These are phyloP conservation scores for Scophthalmus maximus DNA, from an alignment of 2,113 vertebrate species.

Conservation along the genomic window DNA sequence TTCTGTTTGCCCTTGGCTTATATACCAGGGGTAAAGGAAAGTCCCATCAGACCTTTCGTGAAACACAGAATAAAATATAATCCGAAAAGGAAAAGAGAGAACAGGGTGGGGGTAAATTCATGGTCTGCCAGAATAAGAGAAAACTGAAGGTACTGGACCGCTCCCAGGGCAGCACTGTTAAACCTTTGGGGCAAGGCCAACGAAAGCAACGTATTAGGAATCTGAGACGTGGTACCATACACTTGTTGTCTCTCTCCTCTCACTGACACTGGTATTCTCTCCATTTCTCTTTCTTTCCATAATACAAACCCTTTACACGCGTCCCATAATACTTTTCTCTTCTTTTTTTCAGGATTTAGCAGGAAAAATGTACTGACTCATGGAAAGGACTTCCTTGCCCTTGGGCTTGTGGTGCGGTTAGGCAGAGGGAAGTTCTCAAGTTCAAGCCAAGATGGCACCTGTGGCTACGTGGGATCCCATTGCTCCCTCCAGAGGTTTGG, in stretches of 20 bases:
- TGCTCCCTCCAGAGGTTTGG: slow-evolving; percentile 51
- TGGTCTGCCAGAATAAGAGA: slow-evolving; percentile 84
- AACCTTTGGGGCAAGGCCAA: slow-evolving; percentile 86
- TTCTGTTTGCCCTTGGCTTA: slow-evolving; percentile 93
- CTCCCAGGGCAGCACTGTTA: slow-evolving; percentile 84
- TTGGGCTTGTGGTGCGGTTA: slow-evolving; percentile 59
- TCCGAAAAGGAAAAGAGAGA: slow-evolving; percentile 80
- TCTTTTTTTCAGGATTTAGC: slow-evolving; percentile 54
- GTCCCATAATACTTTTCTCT: slow-evolving; percentile 25
- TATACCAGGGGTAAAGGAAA: slow-evolving; percentile 92
- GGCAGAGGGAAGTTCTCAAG: slow-evolving; percentile 65
- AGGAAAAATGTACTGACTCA: slow-evolving; percentile 68
- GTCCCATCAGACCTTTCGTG: slow-evolving; percentile 86
- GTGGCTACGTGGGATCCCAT: slow-evolving; percentile 63
- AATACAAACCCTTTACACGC: slow-evolving; percentile 29
- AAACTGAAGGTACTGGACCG: slow-evolving; percentile 84
- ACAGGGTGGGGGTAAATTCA: slow-evolving; percentile 80
- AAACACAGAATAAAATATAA: slow-evolving; percentile 71
- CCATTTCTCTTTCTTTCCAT: slow-evolving; percentile 55
- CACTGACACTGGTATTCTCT: slow-evolving; percentile 35
- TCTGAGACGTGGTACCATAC: slow-evolving; percentile 75
- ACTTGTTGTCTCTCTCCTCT: slow-evolving; percentile 51
- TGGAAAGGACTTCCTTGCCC: slow-evolving; percentile 67
- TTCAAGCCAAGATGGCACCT: slow-evolving; percentile 68
- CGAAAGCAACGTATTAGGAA: slow-evolving; percentile 87